Base-by-base conservation (phyloP, 2,113 vertebrate species). In the Myotis lucifugus region DNA sequence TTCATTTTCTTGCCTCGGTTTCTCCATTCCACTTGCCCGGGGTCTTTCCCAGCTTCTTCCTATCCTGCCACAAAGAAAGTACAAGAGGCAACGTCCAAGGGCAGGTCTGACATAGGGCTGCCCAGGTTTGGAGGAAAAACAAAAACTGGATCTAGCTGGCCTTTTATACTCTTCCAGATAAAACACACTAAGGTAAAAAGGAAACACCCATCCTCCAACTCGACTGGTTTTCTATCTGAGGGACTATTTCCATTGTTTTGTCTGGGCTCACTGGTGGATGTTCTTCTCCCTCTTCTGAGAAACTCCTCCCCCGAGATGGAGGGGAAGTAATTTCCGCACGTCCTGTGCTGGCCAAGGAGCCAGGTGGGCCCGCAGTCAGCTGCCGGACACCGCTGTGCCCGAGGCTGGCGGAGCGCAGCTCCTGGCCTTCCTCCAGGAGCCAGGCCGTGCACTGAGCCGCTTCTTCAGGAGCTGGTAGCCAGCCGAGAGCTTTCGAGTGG, bases 391-490 rank as follows among this genome's bases (percentile, higher is more conserved):
- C 1, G 2, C 2, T 10, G 25, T 27, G 56, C 29, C 85, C 18
- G 12, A 13, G 25, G 69, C 34, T 11, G 21, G 42, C 0, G 8
- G 50, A 15, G 42, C 25, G 40, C 54, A 8, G 13, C 7, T 4
- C 29, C 32, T 0, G 0, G 5, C 5, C n/a, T 46, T 5, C 73
- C 69, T 66, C 50, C 15, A 1, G 56, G 25, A 50, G 17, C 10
- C 25, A 29, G 4, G 27, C 32, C 11, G 1, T 8, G 2, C 27
- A 3, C 4, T 14, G n/a, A 50, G 1, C 21, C 17, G 9, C 25
- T 69, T 69, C 79, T 72, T 64, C 32, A 13, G 8, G 27, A 82
- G 59, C 17, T 9, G 13, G 32, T 2, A 21, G 2, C 5, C 6
- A 56, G 46, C 15, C 27, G 37, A 46, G 12, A 15, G 23, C n/a